A percentile compares a stretch with the other conserved stretches of the same genome.
These are phyloP conservation scores for Gasterosteus nipponicus DNA, from an alignment of 2,113 vertebrate species.

Conservation along the genomic window DNA sequence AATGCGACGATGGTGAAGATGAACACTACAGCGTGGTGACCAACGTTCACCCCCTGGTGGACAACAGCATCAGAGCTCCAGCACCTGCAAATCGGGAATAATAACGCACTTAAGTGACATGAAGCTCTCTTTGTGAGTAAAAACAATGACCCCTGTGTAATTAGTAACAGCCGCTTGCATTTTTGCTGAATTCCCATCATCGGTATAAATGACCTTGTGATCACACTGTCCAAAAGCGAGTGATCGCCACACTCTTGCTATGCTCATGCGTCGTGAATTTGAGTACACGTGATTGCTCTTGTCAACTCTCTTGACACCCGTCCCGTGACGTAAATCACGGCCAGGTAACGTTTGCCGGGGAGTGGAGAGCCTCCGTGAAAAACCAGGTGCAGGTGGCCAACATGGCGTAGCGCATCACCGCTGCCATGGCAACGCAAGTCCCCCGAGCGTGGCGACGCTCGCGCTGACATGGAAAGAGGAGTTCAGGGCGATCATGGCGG, in stretches of 20 bases:
- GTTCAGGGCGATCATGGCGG: constrained; percentile 80
- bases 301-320: constrained; percentile 66
- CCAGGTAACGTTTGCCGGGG: constrained; percentile 73
- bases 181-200: constrained; percentile 13
- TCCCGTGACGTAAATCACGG: constrained; percentile 77
- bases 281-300: background rate
- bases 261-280: background rate
- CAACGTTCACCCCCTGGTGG: constrained; percentile 61
- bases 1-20: constrained; percentile 51
- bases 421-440: constrained; percentile 69
- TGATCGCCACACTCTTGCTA: constrained; percentile 47
- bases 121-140: no score
- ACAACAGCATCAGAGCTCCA: constrained; percentile 57
- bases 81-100: constrained; percentile 70
- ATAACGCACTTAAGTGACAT: no score
- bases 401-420: constrained; percentile 81
- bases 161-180: constrained; percentile 68
- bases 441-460: background rate
- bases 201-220: background rate
- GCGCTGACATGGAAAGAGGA: constrained; percentile 78
- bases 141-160: no score
- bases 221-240: constrained; percentile 40
- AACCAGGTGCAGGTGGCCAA: constrained; percentile 85
- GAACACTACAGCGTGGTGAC: constrained; percentile 63
- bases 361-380: constrained; percentile 80